A percentile compares a stretch with the other conserved stretches of the same genome.
phyloP scores from a whole-genome alignment of 2,113 vertebrate species.

The Aviceda subcristata region DNA sequence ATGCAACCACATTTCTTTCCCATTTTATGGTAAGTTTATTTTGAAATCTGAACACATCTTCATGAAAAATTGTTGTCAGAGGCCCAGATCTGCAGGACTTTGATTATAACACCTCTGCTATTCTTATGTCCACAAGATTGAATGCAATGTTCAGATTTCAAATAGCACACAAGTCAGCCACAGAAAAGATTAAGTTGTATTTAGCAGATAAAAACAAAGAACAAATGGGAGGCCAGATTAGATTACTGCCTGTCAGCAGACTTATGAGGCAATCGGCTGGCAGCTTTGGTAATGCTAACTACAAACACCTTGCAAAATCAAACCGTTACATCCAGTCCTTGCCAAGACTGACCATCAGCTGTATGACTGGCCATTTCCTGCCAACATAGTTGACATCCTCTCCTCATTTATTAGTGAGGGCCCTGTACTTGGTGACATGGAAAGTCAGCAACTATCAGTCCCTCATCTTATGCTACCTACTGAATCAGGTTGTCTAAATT shows the following conservation, averaged over 20 bases:
- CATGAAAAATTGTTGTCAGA: slow-evolving; percentile 16
- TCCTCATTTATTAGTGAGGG: background rate
- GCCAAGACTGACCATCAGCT: slow-evolving; percentile 38
- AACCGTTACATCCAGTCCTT: slow-evolving; percentile 16
- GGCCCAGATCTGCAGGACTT: background rate
- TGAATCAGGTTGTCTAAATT: background rate
- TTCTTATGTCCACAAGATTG: background rate
- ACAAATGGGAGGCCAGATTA: slow-evolving; percentile 60
- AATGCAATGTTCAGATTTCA: slow-evolving; percentile 24
- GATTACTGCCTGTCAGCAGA: slow-evolving; percentile 64
- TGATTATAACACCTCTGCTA: background rate
- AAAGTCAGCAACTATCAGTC: background rate
- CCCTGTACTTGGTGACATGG: background rate
- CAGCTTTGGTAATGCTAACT: slow-evolving; percentile 50
- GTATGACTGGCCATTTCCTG: slow-evolving; percentile 24
- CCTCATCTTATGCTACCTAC: background rate
- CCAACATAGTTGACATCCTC: slow-evolving; percentile 26
- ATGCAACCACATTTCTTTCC: background rate
- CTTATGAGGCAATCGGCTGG: slow-evolving; percentile 43
- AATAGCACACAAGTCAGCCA: slow-evolving; percentile 4
- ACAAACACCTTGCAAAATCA: slow-evolving; percentile 51
- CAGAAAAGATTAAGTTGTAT: background rate
- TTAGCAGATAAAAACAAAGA: slow-evolving; percentile 60
- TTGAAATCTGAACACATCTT: background rate
- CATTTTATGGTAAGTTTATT: background rate